These are phyloP conservation scores for Macropodus opercularis DNA, from an alignment of 2,797 vertebrate species.

Conservation along the genomic window DNA sequence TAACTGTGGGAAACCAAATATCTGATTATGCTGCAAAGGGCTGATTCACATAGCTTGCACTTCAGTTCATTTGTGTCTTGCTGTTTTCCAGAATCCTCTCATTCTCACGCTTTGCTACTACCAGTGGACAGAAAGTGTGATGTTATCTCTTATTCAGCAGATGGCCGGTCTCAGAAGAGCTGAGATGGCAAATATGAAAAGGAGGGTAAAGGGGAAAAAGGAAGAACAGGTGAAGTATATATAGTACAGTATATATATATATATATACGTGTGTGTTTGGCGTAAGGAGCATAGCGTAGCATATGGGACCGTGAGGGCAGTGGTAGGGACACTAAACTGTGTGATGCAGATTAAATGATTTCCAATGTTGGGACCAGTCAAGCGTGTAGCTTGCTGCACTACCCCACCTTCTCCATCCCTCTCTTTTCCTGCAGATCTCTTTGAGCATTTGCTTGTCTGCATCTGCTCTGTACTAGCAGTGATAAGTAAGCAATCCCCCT, in stretches of 20 bases:
- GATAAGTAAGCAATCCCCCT: too few species aligned
- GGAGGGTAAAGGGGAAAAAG: constrained; percentile 34
- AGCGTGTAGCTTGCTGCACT: constrained; percentile 51
- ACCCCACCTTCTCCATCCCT: constrained; percentile 34
- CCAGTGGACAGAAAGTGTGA: constrained; percentile 43
- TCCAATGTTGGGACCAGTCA: constrained; percentile 66
- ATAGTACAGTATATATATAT: constrained; percentile 6
- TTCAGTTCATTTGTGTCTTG: constrained; percentile 48
- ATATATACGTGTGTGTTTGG: constrained; percentile 51
- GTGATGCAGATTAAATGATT: constrained; percentile 82
- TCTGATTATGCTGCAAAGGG: constrained; percentile 70
- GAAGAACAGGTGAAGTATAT: constrained; percentile 2
- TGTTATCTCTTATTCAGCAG: constrained; percentile 68
- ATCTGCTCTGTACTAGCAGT: constrained; percentile 18
- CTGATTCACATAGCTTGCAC: constrained; percentile 58
- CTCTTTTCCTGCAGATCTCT: constrained; percentile 31
- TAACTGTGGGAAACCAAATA: constrained; percentile 75
- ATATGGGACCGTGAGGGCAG: constrained; percentile 55
- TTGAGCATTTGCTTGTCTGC: constrained; percentile 40
- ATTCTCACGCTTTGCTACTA: constrained; percentile 31
- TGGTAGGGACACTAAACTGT: constrained; percentile 67
- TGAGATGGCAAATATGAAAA: constrained; percentile 47
- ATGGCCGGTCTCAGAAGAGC: constrained; percentile 59
- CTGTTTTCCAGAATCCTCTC: constrained; percentile 21
- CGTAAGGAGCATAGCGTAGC: constrained; percentile 44